These are phyloP conservation scores for Papilio helenus DNA, from an alignment of 1,140 invertebrate genomes.

Conservation along the genomic window DNA sequence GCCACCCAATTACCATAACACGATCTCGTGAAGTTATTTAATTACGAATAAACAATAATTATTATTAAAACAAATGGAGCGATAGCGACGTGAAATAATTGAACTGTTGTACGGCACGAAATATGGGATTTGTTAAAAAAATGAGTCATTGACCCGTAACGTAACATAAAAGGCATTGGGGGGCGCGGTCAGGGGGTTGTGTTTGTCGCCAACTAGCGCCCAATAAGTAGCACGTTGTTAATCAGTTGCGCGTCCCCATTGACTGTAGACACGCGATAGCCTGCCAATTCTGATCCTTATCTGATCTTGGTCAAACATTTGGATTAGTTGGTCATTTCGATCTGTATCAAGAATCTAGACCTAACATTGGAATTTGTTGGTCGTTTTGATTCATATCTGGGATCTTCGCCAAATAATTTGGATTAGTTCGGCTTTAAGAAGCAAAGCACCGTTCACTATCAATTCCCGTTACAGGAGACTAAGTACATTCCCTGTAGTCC, in stretches of 20 bases:
- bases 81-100: slow-evolving; percentile 7
- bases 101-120: slow-evolving; percentile 2
- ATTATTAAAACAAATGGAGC: slow-evolving; percentile 21
- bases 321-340: not conserved
- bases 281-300: slow-evolving; percentile 10
- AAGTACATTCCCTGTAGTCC: not conserved
- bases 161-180: not conserved
- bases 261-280: slow-evolving; percentile 23
- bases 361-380: slow-evolving; percentile 14
- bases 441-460: not conserved
- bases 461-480: not conserved
- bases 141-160: slow-evolving; percentile 7
- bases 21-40: slow-evolving; percentile 17
- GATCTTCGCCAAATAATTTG: no score
- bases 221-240: slow-evolving; percentile 31
- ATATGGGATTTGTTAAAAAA: not conserved
- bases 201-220: slow-evolving; percentile 16
- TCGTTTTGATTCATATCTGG: not conserved
- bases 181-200: not conserved
- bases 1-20: slow-evolving; percentile 8
- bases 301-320: slow-evolving; percentile 31
- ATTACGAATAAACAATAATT: not conserved
- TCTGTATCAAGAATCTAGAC: slow-evolving; percentile 12
- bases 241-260: slow-evolving; percentile 21
- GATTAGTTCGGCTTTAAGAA: not conserved